phyloP scores from a whole-genome alignment of 2,113 vertebrate genomes.

The Brienomyrus brachyistius region DNA sequence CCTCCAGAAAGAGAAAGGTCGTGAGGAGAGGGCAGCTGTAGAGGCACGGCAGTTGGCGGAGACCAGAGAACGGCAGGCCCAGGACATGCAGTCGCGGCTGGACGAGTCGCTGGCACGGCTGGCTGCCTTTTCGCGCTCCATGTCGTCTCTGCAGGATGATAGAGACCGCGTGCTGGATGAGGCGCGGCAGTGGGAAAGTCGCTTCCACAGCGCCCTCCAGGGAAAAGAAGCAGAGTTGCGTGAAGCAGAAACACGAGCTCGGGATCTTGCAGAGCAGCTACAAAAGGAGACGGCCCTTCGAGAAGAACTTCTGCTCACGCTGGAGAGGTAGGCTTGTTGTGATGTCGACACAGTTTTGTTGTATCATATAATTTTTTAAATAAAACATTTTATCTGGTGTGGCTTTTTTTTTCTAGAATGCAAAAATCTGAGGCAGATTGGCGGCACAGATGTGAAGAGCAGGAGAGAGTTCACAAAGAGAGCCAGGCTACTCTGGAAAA shows the following conservation, averaged over 20 bases:
- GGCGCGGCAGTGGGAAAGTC: conserved; percentile 81
- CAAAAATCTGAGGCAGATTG: conserved; percentile 60
- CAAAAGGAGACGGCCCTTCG: conserved; percentile 57
- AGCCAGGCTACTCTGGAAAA: conserved; percentile 55
- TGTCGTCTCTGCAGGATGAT: conserved; percentile 95
- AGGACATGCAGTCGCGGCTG: conserved; percentile 68
- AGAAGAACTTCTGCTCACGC: conserved; percentile 65
- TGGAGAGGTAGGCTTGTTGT: conserved; percentile 52
- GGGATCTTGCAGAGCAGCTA: conserved; percentile 62
- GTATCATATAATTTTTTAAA: background rate
- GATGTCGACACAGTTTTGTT: background rate
- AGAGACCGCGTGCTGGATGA: conserved; percentile 87
- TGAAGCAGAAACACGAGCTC: conserved; percentile 65
- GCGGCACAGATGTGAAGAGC: conserved; percentile 57
- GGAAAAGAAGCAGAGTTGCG: conserved; percentile 79
- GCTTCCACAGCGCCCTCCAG: conserved; percentile 75
- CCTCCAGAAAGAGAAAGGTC: conserved; percentile 61
- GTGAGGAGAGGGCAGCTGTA: conserved; percentile 55
- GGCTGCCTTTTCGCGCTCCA: conserved; percentile 85
- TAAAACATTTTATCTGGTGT: background rate
- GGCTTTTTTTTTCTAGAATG: conserved; percentile 53
- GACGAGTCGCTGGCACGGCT: conserved; percentile 81
- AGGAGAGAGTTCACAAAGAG: conserved; percentile 53
- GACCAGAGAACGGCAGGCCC: conserved; percentile 61
- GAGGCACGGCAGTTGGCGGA: conserved; percentile 59